Evolutionary conservation across 2,113 vertebrate species (phyloP), one percentile per base, ranked within the genome.

Genomic region (Gavia stellata): DNA sequence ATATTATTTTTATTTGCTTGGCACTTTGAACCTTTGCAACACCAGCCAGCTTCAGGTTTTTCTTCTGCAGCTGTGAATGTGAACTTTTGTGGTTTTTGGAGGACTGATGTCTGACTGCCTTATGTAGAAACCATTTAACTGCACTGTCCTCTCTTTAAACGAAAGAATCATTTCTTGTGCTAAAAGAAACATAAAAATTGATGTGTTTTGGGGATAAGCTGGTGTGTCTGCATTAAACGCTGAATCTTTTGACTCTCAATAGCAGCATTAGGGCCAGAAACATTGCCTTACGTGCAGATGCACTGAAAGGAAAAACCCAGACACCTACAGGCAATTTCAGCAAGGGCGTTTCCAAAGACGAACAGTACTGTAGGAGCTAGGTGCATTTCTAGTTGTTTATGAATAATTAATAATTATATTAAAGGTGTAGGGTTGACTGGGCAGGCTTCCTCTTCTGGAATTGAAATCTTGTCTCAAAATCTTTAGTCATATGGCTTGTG

Each of bases 371-470:
- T 26, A 66, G 47, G 45, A 95, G 18, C 17, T 63, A 66, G 72
- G 44, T 86, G 21, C 53, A 44, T 78, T 92, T 88, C 52, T 44
- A 58, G 28, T 52, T 81, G 24, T 28, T 78, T 66, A 87, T 94
- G 36, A 95, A 96, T 86, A 96, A 94, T 74, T 67, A 52, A 96
- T 82, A 70, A 53, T 73, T 79, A 28, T 70, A 59, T 47, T 77
- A 55, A 90, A 91, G 26, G 74, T 86, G 26, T 74, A 80, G 63
- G 10, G 29, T 77, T 75, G 66, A 62, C 45, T 55, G 45, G 38
- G 33, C 13, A 92, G 50, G 38, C 53, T 92, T 95, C 33, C 59
- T 66, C 12, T 82, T 70, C 53, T 65, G 26, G 49, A 79, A 49
- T 1, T 67, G 53, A 73, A 94, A 84, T 72, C 34, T 86, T 4